Evolutionary conservation across 2,113 vertebrate genomes (phyloP), one percentile per base, ranked within the genome.

Genomic region (Dicaeum eximium): DNA sequence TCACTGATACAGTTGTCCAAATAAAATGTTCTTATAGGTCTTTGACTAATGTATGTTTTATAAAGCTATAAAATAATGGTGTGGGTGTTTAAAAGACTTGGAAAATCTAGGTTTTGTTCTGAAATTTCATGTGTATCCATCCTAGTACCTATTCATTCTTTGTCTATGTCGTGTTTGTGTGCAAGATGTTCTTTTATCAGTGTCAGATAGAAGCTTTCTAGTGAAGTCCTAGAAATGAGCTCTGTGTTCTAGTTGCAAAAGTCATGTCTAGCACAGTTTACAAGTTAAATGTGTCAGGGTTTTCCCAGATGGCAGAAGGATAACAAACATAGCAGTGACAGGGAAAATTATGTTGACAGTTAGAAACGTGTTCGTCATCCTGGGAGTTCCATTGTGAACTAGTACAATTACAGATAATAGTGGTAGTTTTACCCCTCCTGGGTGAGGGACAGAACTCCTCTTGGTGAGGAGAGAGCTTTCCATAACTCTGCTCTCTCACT

Each of bases 201-300:
- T 38, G 61, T 87, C 31, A 33, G 13, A 17, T 11, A 65, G 56
- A 35, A 75, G 24, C 67, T 88, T 77, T 88, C 22, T 58, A 64
- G 62, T 23, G 70, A 92, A 85, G 84, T 80, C 75, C 79, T 88
- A 67, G 87, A 91, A 94, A 73, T 6, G 10, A 87, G 47, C 24
- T 16, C 25, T 28, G 48, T 44, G 65, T 51, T 94, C 71, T 90
- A 83, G 54, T 91, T 97, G 79, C 28, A 65, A 5, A 91, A 90
- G 67, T 91, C 85, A 24, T 2, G 50, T 80, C 92, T 90, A 93
- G 71, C 87, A 60, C 81, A 66, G 58, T 86, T 95, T 82, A 54
- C 62, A 69, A 90, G 66, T 94, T 77, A 95, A 88, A 95, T 88
- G 53, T 94, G 85, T 90, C 75, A 73, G 38, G 42, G 16, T 91